These are phyloP conservation scores for Falcunculus frontatus DNA, from an alignment of 2,113 vertebrate species.

Conservation along the genomic window DNA sequence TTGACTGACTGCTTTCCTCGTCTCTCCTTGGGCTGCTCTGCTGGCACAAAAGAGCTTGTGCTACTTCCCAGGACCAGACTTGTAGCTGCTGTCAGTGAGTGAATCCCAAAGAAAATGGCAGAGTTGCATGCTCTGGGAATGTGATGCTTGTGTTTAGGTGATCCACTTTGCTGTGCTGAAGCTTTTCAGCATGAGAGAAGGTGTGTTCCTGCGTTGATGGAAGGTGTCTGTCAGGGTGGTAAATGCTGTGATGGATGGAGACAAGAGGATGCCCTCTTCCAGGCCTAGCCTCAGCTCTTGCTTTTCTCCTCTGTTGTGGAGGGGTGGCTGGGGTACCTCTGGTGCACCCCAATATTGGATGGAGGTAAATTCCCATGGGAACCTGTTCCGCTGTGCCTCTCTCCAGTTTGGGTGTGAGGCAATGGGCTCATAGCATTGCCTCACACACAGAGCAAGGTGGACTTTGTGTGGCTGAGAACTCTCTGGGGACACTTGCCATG, in stretches of 20 bases:
- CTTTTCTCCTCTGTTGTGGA: not conserved
- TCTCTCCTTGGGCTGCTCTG: rapidly evolving
- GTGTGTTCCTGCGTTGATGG: not conserved
- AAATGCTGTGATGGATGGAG: not conserved
- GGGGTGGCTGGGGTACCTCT: not conserved
- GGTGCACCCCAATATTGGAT: not conserved
- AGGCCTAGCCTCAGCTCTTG: not conserved
- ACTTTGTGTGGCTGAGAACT: not conserved
- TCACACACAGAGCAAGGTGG: rapidly evolving
- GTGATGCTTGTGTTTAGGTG: not conserved
- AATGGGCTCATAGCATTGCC: not conserved
- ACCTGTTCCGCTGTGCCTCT: not conserved
- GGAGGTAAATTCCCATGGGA: not conserved
- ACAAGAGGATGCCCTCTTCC: not conserved
- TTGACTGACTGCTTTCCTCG: not conserved
- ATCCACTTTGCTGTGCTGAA: not conserved
- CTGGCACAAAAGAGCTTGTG: not conserved
- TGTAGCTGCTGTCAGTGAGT: not conserved
- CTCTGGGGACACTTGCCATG: not conserved
- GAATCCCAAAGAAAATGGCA: not conserved
- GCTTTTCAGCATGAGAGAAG: not conserved
- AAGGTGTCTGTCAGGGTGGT: not conserved
- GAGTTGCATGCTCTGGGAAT: rapidly evolving
- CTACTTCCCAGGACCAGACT: not conserved
- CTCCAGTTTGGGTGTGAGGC: not conserved